Conservation (phyloP, 2,797 vertebrate genomes). For the Chelonia mydas region DNA sequence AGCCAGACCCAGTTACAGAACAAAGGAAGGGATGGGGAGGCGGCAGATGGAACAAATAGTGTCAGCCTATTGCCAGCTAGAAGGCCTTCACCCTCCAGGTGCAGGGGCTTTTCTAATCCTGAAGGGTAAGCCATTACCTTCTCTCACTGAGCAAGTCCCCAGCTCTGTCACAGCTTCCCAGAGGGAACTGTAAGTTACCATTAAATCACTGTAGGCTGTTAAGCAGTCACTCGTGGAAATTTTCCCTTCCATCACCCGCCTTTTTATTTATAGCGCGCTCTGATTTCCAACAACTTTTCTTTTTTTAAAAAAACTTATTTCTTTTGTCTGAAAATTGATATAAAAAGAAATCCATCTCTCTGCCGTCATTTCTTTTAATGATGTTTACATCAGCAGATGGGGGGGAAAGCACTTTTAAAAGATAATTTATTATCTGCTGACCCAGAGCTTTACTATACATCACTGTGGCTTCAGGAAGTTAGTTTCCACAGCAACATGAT, state of each 20-base stretch:
- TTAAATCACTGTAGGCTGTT: slow-evolving; percentile 66
- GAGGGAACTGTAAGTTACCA: slow-evolving; percentile 48
- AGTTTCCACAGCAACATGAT: slow-evolving; percentile 84
- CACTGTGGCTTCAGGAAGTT: slow-evolving; percentile 77
- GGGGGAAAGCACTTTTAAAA: slow-evolving; percentile 81
- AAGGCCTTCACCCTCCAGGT: not conserved
- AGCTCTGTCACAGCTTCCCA: slow-evolving; percentile 48
- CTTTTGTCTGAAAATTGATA: slow-evolving; percentile 75
- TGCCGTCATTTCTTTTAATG: slow-evolving; percentile 78
- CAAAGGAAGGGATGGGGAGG: not conserved
- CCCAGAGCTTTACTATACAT: slow-evolving; percentile 80
- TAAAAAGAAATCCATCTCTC: slow-evolving; percentile 77
- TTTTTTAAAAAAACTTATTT: slow-evolving; percentile 59
- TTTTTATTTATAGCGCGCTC: slow-evolving; percentile 71
- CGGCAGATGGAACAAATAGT: not conserved
- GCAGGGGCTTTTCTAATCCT: not conserved
- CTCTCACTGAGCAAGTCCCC: not conserved
- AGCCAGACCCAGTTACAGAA: not conserved
- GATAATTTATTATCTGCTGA: slow-evolving; percentile 85
- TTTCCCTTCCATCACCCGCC: slow-evolving; percentile 64
- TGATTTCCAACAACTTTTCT: slow-evolving; percentile 71
- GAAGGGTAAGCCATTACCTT: not conserved
- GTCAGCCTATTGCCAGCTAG: not conserved
- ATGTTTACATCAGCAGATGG: slow-evolving; percentile 84
- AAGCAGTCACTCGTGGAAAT: slow-evolving; percentile 69